phyloP scores from a whole-genome alignment of 2,113 vertebrate genomes.

The Riparia riparia region DNA sequence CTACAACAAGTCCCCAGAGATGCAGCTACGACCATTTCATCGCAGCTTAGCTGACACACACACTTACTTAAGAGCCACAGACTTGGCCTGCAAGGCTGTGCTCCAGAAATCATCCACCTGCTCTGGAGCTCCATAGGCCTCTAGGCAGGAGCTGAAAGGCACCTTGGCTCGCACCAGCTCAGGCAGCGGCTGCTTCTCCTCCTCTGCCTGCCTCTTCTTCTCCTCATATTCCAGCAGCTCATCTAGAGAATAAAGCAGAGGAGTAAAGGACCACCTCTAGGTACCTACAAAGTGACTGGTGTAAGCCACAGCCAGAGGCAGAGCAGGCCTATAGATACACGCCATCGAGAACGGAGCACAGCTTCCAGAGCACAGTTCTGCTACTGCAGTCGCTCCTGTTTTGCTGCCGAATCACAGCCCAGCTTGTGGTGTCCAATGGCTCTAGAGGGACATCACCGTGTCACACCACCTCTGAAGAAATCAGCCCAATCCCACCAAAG shows the following conservation, averaged over 20 bases:
- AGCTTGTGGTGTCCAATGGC: not conserved
- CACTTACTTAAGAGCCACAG: slow-evolving; percentile 94
- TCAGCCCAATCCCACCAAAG: not conserved
- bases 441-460: not conserved
- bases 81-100: slow-evolving; percentile 95
- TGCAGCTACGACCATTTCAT: not conserved
- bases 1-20: not conserved
- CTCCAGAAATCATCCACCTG: slow-evolving; percentile 98
- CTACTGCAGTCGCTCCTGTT: not conserved
- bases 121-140: slow-evolving; percentile 93
- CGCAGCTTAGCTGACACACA: not conserved
- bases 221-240: slow-evolving; percentile 94
- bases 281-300: not conserved
- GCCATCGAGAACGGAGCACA: not conserved
- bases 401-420: not conserved
- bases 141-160: slow-evolving; percentile 94
- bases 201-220: slow-evolving; percentile 89
- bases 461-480: not conserved
- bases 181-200: slow-evolving; percentile 83
- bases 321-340: not conserved
- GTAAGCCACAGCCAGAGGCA: not conserved
- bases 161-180: slow-evolving; percentile 91
- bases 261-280: not conserved
- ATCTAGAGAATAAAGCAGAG: slow-evolving; percentile 76
- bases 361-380: not conserved